These are phyloP conservation scores for Thinocorus orbignyianus DNA, from an alignment of 2,113 vertebrate genomes.

Conservation along the genomic window DNA sequence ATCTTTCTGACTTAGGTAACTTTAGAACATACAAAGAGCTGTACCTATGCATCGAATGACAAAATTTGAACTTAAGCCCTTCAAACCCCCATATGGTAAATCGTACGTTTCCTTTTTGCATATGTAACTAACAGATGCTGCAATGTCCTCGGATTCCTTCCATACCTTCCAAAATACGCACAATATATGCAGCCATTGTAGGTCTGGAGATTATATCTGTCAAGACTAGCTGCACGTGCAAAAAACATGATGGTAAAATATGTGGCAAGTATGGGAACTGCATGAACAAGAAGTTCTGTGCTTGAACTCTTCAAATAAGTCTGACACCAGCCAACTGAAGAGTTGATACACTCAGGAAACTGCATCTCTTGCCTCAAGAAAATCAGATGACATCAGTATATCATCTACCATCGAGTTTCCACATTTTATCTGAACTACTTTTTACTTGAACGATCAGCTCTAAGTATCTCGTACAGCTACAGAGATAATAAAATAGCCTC, in stretches of 20 bases:
- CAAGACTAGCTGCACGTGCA: slow-evolving; percentile 66
- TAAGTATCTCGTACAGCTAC: neutral
- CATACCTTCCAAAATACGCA: slow-evolving; percentile 76
- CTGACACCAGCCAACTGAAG: slow-evolving; percentile 4
- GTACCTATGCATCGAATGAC: neutral
- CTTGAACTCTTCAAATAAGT: slow-evolving; percentile 63
- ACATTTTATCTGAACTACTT: neutral
- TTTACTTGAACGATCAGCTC: neutral
- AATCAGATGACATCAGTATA: neutral
- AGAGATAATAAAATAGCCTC: neutral
- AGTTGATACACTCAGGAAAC: slow-evolving; percentile 21
- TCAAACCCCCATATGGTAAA: slow-evolving; percentile 60
- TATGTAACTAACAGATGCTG: slow-evolving; percentile 65
- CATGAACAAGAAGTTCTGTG: slow-evolving; percentile 50
- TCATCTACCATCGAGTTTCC: neutral
- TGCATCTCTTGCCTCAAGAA: neutral
- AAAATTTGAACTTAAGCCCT: slow-evolving; percentile 38
- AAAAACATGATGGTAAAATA: slow-evolving; percentile 59
- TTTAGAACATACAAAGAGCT: neutral
- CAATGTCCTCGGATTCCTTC: slow-evolving; percentile 71
- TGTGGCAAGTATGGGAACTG: slow-evolving; percentile 71
- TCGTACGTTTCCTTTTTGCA: slow-evolving; percentile 57
- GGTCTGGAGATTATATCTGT: slow-evolving; percentile 82
- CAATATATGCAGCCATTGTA: slow-evolving; percentile 29
- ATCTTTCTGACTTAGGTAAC: neutral